Evolutionary conservation across 1,140 invertebrate genomes (phyloP).

Genomic region (Leptoteleia sp.): DNA sequence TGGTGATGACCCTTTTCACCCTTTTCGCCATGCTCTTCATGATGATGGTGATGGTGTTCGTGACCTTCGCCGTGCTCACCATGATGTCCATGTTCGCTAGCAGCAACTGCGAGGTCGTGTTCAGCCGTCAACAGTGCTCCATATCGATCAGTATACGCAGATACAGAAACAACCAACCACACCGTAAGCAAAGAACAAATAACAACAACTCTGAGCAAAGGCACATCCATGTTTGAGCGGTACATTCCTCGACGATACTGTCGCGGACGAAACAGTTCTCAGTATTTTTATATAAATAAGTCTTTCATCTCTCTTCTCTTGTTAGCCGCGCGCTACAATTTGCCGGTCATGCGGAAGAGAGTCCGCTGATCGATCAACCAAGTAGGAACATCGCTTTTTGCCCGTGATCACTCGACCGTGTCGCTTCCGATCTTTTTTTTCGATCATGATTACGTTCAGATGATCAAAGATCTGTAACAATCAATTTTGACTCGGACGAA

Average conservation of each 20-base stretch:
- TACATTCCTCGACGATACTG: conserved; percentile 23
- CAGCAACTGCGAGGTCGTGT: conserved; percentile 23
- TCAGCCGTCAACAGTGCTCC: background rate
- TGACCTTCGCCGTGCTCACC: conserved; percentile 43
- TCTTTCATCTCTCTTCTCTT: conserved; percentile 48
- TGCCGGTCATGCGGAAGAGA: conserved; percentile 50
- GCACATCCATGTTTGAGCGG: conserved; percentile 24
- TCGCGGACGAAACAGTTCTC: background rate
- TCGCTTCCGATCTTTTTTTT: conserved; percentile 54
- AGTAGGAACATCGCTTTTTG: conserved; percentile 58
- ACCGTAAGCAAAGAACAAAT: conserved; percentile 15
- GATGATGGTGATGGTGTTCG: conserved; percentile 49
- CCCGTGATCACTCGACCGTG: conserved; percentile 17
- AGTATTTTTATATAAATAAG: conserved; percentile 57
- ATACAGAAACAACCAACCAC: conserved; percentile 11
- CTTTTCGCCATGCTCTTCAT: conserved; percentile 84
- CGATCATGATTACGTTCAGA: conserved; percentile 22
- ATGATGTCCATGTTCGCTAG: conserved; percentile 73
- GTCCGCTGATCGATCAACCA: conserved; percentile 43
- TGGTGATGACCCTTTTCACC: conserved; percentile 86
- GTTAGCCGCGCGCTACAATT: conserved; percentile 21
- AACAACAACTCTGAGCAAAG: background rate
- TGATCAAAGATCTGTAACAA: conserved; percentile 51
- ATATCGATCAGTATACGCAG: background rate
- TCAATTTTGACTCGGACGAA: conserved; percentile 18